Evolutionary conservation across 1,140 invertebrate species (phyloP).

Genomic region (Leucophenga varia): DNA sequence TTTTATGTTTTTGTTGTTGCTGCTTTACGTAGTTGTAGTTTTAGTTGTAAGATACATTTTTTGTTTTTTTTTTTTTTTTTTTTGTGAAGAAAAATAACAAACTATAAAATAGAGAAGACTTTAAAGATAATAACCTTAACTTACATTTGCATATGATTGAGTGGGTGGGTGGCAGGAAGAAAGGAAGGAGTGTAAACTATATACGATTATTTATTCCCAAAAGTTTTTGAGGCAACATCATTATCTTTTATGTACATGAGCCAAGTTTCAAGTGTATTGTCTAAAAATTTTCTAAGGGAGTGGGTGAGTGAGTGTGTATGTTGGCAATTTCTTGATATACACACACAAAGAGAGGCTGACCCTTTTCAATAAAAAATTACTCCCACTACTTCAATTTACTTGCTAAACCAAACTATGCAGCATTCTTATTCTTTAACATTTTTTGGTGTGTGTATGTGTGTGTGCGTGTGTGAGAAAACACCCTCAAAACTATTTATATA

Average conservation of each 20-base stretch:
- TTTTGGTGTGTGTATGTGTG: background rate
- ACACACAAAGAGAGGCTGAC: conserved; percentile 7
- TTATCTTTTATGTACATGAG: conserved; percentile 50
- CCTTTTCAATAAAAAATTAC: conserved; percentile 29
- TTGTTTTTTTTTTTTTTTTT: conserved; percentile 18
- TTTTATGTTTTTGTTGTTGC: conserved; percentile 22
- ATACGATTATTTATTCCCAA: conserved; percentile 53
- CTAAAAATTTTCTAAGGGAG: conserved; percentile 33
- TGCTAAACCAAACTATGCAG: conserved; percentile 48
- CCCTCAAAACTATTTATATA: too few species aligned
- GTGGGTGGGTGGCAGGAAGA: background rate
- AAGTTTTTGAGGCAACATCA: conserved; percentile 55
- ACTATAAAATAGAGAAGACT: conserved; percentile 28
- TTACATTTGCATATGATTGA: conserved; percentile 17
- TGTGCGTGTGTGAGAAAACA: conserved; percentile 11
- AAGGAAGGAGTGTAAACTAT: conserved; percentile 4
- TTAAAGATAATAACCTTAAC: conserved; percentile 55
- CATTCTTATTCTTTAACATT: conserved; percentile 9
- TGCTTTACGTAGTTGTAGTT: conserved; percentile 18
- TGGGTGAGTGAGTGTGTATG: conserved; percentile 1
- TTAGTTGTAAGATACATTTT: too few species aligned
- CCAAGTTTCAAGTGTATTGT: conserved; percentile 9
- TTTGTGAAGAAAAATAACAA: conserved; percentile 29
- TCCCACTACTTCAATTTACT: conserved; percentile 32
- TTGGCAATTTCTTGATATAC: too few species aligned